phyloP scores from a whole-genome alignment of 2,888 invertebrate species.

The Achlya flavicornis region DNA sequence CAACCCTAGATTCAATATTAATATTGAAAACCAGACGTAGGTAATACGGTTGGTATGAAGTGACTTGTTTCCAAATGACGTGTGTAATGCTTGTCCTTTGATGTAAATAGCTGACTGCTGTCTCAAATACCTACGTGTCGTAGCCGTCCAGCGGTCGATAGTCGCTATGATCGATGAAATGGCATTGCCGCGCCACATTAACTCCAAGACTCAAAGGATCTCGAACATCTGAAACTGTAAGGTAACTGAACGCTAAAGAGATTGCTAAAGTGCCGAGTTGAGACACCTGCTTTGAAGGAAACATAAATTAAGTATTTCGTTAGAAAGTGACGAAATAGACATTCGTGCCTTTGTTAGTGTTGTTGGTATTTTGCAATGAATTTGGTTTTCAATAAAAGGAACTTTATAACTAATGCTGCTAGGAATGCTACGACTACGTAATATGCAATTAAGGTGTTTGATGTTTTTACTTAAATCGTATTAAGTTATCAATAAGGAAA shows the following conservation, averaged over 20 bases:
- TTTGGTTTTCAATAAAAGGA: too few relatives aligned
- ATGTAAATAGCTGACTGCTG: constrained; percentile 35
- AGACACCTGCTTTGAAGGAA: constrained; percentile 29
- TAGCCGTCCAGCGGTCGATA: neutral
- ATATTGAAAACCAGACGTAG: neutral
- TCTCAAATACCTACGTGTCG: neutral
- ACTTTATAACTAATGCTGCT: too few relatives aligned
- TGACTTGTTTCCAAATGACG: constrained; percentile 36
- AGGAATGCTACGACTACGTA: too few relatives aligned
- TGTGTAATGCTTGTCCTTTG: constrained; percentile 49
- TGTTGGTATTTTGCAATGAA: neutral
- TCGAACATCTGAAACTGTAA: constrained; percentile 26
- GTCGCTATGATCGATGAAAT: constrained; percentile 26
- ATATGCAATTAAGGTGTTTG: too few relatives aligned
- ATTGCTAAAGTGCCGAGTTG: constrained; percentile 18
- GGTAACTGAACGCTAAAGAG: constrained; percentile 29
- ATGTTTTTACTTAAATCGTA: too few relatives aligned
- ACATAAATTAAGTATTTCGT: constrained; percentile 11
- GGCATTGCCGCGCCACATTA: constrained; percentile 45
- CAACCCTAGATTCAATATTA: neutral
- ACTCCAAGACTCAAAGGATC: constrained; percentile 43
- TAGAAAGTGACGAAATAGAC: neutral
- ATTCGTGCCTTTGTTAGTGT: neutral
- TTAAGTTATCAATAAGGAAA: too few relatives aligned
- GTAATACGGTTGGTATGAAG: constrained; percentile 28